phyloP scores from a whole-genome alignment of 2,113 vertebrate species.

The Pyrgilauda ruficollis region DNA sequence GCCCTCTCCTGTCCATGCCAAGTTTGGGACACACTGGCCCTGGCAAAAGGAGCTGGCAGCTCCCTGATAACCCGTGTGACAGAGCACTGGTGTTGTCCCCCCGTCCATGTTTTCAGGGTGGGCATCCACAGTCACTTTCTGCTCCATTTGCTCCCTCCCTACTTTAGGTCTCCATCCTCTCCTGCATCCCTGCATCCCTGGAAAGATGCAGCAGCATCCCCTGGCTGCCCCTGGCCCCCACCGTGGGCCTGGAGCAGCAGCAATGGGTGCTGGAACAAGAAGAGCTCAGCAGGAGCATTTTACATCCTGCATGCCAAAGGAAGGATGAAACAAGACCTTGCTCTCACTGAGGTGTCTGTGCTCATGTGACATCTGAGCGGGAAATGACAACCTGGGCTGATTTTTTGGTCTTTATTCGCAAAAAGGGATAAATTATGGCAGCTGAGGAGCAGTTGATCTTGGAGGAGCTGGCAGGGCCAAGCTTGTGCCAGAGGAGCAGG shows the following conservation, averaged over 20 bases:
- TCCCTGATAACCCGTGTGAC: background rate
- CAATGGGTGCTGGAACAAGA: background rate
- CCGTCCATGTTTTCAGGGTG: rapidly evolving
- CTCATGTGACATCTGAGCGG: rapidly evolving
- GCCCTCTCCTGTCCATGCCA: background rate
- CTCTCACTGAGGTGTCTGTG: background rate
- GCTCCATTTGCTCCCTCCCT: background rate
- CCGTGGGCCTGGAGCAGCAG: background rate
- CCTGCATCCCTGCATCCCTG: background rate
- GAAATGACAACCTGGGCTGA: background rate
- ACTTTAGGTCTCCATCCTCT: background rate
- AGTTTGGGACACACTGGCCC: background rate
- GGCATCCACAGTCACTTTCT: background rate
- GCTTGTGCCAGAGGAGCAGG: background rate
- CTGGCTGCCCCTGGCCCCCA: background rate
- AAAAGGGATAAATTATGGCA: background rate
- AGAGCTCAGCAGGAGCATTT: background rate
- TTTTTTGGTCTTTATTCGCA: background rate
- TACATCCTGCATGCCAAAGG: background rate
- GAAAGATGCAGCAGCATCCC: background rate
- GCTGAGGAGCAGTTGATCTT: background rate
- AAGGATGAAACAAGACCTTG: background rate
- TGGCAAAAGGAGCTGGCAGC: background rate
- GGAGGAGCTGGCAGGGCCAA: background rate
- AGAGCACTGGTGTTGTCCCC: background rate